A percentile compares a stretch with the other conserved stretches of the same genome.
Evolutionary conservation across 1,140 invertebrate species (phyloP).

Genomic region (Plectus sambesii): DNA sequence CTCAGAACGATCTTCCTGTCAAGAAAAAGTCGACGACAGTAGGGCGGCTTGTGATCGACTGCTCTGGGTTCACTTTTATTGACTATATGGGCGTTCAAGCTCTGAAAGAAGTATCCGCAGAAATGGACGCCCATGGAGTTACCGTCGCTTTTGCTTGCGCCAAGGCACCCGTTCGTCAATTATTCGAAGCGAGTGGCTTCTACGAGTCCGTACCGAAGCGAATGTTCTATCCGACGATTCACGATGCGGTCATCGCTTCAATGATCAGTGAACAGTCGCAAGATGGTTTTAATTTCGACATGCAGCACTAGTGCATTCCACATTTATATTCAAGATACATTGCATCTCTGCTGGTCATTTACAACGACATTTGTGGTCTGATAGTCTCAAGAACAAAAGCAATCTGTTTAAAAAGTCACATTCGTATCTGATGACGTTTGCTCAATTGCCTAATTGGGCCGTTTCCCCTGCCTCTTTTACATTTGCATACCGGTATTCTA

Average conservation of each 20-base stretch:
- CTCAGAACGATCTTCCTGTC: neutral
- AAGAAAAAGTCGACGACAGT: neutral
- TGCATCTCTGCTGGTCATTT: too few species aligned
- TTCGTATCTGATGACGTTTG: too few species aligned
- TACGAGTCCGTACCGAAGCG: slow-evolving; percentile 8
- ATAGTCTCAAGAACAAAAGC: too few species aligned
- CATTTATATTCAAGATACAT: too few species aligned
- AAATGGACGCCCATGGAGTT: neutral
- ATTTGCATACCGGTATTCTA: too few species aligned
- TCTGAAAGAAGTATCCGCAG: slow-evolving; percentile 9
- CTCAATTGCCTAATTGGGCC: too few species aligned
- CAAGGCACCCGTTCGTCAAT: slow-evolving; percentile 3
- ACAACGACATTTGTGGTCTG: too few species aligned
- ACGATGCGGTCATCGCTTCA: slow-evolving; percentile 9
- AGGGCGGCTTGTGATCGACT: slow-evolving; percentile 15
- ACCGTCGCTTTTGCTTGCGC: slow-evolving; percentile 3
- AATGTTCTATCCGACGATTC: slow-evolving; percentile 14
- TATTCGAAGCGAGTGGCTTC: slow-evolving; percentile 5
- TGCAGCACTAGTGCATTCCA: too few species aligned
- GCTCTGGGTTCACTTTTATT: slow-evolving; percentile 15
- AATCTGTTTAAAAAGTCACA: too few species aligned
- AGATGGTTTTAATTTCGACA: too few species aligned
- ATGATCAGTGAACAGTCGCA: too few species aligned
- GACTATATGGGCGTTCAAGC: slow-evolving; percentile 16
- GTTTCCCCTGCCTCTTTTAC: too few species aligned